These are phyloP conservation scores for Lumbricus terrestris DNA, from an alignment of 2,888 invertebrate species.

Conservation along the genomic window DNA sequence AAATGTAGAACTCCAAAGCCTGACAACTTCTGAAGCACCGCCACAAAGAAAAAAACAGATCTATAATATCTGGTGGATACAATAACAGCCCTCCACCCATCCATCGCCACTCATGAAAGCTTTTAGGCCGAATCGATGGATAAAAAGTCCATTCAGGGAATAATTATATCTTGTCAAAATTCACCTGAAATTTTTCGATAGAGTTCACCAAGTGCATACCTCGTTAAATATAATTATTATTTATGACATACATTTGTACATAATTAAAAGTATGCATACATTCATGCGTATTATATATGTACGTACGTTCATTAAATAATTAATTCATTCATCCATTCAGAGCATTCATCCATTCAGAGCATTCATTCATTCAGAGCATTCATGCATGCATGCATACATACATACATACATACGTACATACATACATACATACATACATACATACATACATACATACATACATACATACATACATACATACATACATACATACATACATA, in stretches of 20 bases:
- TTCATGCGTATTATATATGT: no score
- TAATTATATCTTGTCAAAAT: neutral
- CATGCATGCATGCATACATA: no score
- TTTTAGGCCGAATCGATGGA: neutral
- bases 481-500: slow-evolving; percentile 16
- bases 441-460: neutral
- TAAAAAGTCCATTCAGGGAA: neutral
- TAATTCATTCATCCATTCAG: no score
- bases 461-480: neutral
- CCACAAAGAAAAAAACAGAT: neutral
- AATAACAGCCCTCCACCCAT: no score
- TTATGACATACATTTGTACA: no score
- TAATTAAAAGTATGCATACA: no score
- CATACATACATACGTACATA: no score
- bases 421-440: neutral
- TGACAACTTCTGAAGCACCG: neutral
- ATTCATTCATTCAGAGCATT: no score
- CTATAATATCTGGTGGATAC: neutral
- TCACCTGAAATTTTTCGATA: neutral
- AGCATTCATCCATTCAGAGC: no score
- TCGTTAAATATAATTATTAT: no score
- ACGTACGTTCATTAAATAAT: no score
- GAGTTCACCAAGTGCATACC: no score
- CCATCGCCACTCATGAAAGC: neutral
- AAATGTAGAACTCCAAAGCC: neutral